phyloP scores from a whole-genome alignment of 2,888 invertebrate genomes.

The Aspidiotus rigidus region DNA sequence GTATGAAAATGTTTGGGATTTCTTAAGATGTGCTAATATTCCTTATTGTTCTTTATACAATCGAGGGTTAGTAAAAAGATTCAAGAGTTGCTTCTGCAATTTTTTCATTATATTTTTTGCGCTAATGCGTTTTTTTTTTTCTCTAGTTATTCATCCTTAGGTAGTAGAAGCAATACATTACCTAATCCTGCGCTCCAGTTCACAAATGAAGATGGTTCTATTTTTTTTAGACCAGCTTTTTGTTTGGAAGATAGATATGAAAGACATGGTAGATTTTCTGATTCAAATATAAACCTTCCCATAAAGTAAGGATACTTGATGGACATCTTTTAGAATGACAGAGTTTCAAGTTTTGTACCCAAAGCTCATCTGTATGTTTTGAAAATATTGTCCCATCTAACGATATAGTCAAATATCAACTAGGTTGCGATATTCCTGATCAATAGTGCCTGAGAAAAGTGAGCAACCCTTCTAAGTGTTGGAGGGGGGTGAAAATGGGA shows the following conservation, averaged over 20 bases:
- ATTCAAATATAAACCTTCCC: background rate
- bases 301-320: background rate
- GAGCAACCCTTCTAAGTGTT: too few relatives aligned
- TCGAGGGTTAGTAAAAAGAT: slow-evolving; percentile 52
- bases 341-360: too few relatives aligned
- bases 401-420: too few relatives aligned
- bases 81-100: background rate
- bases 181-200: slow-evolving; percentile 14
- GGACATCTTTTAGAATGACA: background rate
- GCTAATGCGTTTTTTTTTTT: background rate
- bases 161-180: slow-evolving; percentile 1
- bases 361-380: too few relatives aligned
- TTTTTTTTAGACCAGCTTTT: slow-evolving; percentile 20
- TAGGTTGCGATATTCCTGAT: too few relatives aligned
- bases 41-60: slow-evolving; percentile 90
- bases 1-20: slow-evolving; percentile 85
- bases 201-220: background rate
- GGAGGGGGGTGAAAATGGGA: too few relatives aligned
- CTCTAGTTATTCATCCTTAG: slow-evolving; percentile 20
- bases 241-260: slow-evolving; percentile 12
- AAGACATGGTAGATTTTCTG: slow-evolving; percentile 13
- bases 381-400: background rate
- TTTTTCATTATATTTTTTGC: background rate
- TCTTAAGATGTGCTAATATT: slow-evolving; percentile 64
- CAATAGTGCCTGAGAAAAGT: too few relatives aligned